A percentile compares a stretch with the other conserved stretches of the same genome.
Evolutionary conservation across 2,888 invertebrate genomes (phyloP).

Genomic region (Papilio gigon): DNA sequence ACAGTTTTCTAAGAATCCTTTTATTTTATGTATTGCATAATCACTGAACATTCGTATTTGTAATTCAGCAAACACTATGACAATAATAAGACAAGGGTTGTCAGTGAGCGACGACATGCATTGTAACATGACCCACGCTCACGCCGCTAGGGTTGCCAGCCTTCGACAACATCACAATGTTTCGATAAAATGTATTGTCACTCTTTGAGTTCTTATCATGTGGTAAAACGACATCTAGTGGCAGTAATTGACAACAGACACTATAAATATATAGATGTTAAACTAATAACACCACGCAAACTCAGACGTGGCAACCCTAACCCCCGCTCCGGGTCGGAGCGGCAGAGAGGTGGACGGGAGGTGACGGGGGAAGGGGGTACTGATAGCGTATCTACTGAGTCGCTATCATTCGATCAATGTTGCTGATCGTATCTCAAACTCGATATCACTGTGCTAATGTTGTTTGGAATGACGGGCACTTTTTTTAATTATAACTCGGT

Average conservation of each 20-base stretch:
- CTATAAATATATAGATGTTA: not conserved
- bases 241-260: not conserved
- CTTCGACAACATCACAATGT: too few species aligned
- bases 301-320: not conserved
- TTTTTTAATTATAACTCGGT: not conserved
- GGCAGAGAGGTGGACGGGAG: not conserved
- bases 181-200: not conserved
- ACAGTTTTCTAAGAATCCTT: too few species aligned
- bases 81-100: slow-evolving; percentile 10
- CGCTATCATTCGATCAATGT: slow-evolving; percentile 36
- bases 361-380: not conserved
- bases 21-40: too few species aligned
- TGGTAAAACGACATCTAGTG: not conserved
- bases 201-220: not conserved
- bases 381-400: slow-evolving; percentile 30
- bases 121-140: slow-evolving; percentile 1
- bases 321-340: not conserved
- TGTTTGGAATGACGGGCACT: slow-evolving; percentile 6
- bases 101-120: slow-evolving; percentile 30
- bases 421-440: slow-evolving; percentile 36
- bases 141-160: not conserved
- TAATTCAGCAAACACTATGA: not conserved
- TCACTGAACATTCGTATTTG: not conserved
- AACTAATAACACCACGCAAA: too few species aligned
- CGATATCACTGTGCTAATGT: slow-evolving; percentile 28